Percentiles rank a stretch among this genome's conserved stretches.
Evolutionary conservation across 2,888 invertebrate genomes (phyloP).

Genomic region (Bhutanitis thaidina): DNA sequence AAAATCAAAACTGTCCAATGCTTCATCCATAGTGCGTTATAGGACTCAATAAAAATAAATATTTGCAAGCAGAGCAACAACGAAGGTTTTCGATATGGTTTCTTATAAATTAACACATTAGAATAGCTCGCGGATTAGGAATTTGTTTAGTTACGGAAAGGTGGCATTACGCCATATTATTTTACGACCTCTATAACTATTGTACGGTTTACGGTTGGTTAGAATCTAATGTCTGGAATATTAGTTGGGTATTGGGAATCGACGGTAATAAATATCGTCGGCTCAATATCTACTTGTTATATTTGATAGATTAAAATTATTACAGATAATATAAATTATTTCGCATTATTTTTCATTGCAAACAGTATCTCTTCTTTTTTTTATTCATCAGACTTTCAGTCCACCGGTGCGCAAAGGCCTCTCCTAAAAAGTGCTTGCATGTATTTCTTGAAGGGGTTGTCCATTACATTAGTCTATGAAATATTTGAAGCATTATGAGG

Average conservation of each 20-base stretch:
- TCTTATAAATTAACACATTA: slow-evolving; percentile 63
- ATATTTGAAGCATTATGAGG: no score
- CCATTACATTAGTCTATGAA: no score
- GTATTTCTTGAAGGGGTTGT: no score
- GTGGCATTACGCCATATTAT: slow-evolving; percentile 6
- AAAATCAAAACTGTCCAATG: no score
- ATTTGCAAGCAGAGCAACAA: slow-evolving; percentile 52
- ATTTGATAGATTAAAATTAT: no score
- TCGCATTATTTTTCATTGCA: no score
- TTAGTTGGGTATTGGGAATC: slow-evolving; percentile 10
- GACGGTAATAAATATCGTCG: slow-evolving; percentile 4
- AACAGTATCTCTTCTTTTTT: no score
- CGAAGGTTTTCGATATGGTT: slow-evolving; percentile 62
- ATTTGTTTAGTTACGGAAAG: slow-evolving; percentile 56
- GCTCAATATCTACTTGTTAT: neutral
- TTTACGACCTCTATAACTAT: slow-evolving; percentile 14
- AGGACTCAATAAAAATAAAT: slow-evolving; percentile 66
- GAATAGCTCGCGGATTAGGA: slow-evolving; percentile 49
- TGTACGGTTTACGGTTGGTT: slow-evolving; percentile 21
- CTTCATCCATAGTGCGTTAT: slow-evolving; percentile 45
- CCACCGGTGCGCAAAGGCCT: no score
- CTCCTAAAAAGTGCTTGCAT: no score
- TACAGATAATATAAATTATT: no score
- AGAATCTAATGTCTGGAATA: slow-evolving; percentile 11
- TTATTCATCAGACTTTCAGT: no score